Evolutionary conservation across 2,797 vertebrate species (phyloP).

Genomic region (Gobionotothen gibberifrons): DNA sequence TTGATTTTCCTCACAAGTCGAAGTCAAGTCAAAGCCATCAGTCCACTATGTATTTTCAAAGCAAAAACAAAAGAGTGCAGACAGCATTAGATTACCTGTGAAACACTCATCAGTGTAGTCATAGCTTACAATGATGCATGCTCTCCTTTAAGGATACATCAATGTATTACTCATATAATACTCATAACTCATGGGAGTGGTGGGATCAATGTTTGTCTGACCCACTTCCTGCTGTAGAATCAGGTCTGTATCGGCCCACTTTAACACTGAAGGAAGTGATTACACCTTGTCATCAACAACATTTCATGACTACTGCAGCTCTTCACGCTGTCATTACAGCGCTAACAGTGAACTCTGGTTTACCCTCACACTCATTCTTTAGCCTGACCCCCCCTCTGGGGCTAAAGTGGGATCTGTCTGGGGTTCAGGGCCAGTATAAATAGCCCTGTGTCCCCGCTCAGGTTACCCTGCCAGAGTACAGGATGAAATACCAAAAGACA

Average conservation of each 20-base stretch:
- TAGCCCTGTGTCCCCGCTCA: conserved; percentile 61
- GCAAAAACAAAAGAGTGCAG: not conserved
- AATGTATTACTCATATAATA: conserved; percentile 32
- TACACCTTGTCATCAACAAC: not conserved
- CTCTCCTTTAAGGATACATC: not conserved
- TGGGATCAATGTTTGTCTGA: conserved; percentile 31
- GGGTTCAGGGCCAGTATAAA: conserved; percentile 58
- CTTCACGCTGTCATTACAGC: not conserved
- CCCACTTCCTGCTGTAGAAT: conserved; percentile 50
- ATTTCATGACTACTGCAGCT: conserved; percentile 2
- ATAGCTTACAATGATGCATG: conserved; percentile 5
- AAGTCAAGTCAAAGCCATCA: not conserved
- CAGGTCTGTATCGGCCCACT: conserved; percentile 3
- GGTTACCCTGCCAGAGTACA: conserved; percentile 62
- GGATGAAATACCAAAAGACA: conserved; percentile 56
- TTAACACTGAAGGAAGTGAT: not conserved
- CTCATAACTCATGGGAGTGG: conserved; percentile 30
- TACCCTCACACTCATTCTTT: conserved; percentile 41
- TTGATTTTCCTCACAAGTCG: conserved; percentile 8
- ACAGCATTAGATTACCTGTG: conserved; percentile 4
- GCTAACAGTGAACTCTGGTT: conserved; percentile 50
- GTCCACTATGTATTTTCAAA: not conserved
- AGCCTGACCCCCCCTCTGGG: conserved; percentile 42
- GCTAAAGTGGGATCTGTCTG: conserved; percentile 55
- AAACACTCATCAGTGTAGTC: conserved; percentile 15